Conservation (phyloP, 2,888 invertebrate species). For the Volucella inflata region DNA sequence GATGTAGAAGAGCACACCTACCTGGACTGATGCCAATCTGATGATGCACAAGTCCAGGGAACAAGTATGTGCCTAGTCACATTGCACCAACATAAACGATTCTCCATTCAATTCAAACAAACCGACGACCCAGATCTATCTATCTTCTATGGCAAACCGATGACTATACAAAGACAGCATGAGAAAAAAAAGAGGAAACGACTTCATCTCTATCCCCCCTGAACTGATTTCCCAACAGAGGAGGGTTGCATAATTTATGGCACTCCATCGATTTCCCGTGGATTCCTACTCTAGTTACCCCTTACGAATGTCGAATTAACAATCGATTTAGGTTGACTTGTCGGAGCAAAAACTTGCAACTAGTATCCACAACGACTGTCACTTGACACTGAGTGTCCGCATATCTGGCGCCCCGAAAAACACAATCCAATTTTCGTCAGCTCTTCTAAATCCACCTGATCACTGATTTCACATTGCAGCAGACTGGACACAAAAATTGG, state of each 20-base stretch:
- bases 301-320: slow-evolving; percentile 59
- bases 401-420: slow-evolving; percentile 30
- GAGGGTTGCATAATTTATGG: slow-evolving; percentile 64
- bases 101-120: slow-evolving; percentile 29
- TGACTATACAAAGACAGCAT: slow-evolving; percentile 50
- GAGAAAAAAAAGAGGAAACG: slow-evolving; percentile 9
- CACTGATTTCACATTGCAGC: slow-evolving; percentile 9
- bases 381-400: slow-evolving; percentile 16
- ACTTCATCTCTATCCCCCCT: slow-evolving; percentile 3
- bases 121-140: slow-evolving; percentile 63
- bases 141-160: slow-evolving; percentile 35
- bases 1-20: slow-evolving; percentile 12
- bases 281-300: slow-evolving; percentile 16
- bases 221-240: slow-evolving; percentile 33
- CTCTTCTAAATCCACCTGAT: background rate
- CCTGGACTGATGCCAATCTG: slow-evolving; percentile 52
- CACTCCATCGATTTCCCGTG: slow-evolving; percentile 56
- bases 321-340: slow-evolving; percentile 62
- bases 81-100: slow-evolving; percentile 45
- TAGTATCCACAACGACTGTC: background rate
- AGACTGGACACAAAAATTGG: background rate
- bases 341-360: slow-evolving; percentile 18
- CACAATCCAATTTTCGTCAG: slow-evolving; percentile 29
- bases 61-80: slow-evolving; percentile 14
- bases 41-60: background rate